Conservation (phyloP, 1,140 invertebrate species). For the Calosoma granatense region DNA sequence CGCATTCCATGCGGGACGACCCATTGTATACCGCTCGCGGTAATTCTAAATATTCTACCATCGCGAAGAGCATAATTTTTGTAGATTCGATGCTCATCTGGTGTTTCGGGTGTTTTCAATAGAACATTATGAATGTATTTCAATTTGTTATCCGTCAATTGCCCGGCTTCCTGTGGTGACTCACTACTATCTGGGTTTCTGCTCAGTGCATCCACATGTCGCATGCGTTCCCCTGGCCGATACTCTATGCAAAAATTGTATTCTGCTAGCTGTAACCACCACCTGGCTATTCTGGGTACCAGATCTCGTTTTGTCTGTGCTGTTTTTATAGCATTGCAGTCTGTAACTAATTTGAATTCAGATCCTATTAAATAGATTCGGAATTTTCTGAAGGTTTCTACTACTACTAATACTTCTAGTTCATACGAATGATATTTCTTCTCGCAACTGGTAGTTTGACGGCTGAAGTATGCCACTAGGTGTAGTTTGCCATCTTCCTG, state of each 20-base stretch:
- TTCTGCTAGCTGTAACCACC: conserved; percentile 27
- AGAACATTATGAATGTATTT: neutral
- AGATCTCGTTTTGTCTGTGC: conserved; percentile 28
- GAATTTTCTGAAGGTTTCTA: conserved; percentile 11
- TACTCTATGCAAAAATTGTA: conserved; percentile 28
- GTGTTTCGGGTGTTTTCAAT: neutral
- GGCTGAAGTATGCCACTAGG: conserved; percentile 24
- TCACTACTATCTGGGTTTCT: conserved; percentile 15
- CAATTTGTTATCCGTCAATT: neutral
- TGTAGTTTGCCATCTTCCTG: conserved; percentile 18
- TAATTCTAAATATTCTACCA: neutral
- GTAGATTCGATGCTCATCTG: neutral
- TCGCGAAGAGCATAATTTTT: neutral
- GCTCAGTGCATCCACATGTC: conserved; percentile 30
- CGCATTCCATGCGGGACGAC: conserved; percentile 19
- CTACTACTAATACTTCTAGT: conserved; percentile 21
- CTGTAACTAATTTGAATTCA: conserved; percentile 15
- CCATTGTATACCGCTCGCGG: neutral
- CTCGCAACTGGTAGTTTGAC: conserved; percentile 16
- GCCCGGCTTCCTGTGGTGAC: neutral
- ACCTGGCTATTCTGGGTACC: conserved; percentile 26
- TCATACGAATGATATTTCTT: conserved; percentile 24
- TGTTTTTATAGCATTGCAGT: conserved; percentile 24
- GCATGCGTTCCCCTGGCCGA: conserved; percentile 24
- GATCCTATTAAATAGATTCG: conserved; percentile 12